Conservation (phyloP, 2,888 invertebrate genomes). For the Erannis defoliaria region DNA sequence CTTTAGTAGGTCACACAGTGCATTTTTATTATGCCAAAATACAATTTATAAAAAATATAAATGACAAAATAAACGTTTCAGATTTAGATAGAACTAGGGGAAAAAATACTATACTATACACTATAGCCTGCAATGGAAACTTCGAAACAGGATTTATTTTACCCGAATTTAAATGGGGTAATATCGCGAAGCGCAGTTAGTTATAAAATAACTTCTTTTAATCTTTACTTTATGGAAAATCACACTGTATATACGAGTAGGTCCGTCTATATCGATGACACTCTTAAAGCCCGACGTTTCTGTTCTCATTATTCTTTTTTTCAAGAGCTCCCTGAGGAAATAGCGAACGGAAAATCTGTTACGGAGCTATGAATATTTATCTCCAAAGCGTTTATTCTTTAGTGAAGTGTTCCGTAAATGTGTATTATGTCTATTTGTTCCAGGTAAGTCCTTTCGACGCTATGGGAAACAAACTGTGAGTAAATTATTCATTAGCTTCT, state of each 20-base stretch:
- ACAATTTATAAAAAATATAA: too few species aligned
- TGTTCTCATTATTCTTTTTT: constrained; percentile 63
- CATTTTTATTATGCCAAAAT: too few species aligned
- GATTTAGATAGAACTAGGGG: too few species aligned
- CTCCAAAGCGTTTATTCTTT: constrained; percentile 28
- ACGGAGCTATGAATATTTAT: constrained; percentile 43
- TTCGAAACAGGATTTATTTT: too few species aligned
- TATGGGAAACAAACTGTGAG: constrained; percentile 15
- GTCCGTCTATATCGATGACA: constrained; percentile 58
- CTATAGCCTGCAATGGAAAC: too few species aligned
- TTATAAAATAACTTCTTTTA: background rate
- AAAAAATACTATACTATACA: too few species aligned
- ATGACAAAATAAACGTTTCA: too few species aligned
- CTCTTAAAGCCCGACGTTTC: constrained; percentile 52
- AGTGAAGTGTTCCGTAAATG: constrained; percentile 28
- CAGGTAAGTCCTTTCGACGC: constrained; percentile 48
- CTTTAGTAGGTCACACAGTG: too few species aligned
- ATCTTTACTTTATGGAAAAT: background rate
- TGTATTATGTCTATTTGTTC: constrained; percentile 44
- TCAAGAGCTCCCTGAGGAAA: constrained; percentile 46
- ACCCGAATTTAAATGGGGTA: too few species aligned
- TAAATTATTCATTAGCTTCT: constrained; percentile 18
- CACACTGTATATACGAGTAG: background rate
- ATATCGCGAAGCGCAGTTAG: background rate
- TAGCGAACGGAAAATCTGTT: constrained; percentile 41